Evolutionary conservation across 2,113 vertebrate species (phyloP).

Genomic region (Tyto alba): DNA sequence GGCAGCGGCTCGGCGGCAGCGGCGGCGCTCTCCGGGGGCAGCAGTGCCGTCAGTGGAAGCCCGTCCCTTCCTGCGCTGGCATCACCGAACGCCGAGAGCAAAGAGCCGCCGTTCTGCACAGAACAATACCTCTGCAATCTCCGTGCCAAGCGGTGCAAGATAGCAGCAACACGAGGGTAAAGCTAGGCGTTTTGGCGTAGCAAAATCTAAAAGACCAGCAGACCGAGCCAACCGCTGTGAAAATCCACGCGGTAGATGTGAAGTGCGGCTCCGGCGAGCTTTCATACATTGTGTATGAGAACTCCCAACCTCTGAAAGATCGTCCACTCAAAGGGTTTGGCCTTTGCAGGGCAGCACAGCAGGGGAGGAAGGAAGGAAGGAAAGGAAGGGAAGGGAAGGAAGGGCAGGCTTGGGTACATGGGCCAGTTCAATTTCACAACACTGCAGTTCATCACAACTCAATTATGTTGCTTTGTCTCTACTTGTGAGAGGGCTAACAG

Average conservation of each 20-base stretch:
- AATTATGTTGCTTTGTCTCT: neutral
- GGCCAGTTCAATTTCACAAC: neutral
- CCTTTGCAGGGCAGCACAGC: neutral
- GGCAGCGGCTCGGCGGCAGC: neutral
- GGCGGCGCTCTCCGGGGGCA: neutral
- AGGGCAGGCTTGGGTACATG: neutral
- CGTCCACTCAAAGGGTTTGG: neutral
- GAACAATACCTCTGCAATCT: neutral
- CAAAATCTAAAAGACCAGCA: neutral
- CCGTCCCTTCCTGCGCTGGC: slow-evolving; percentile 39
- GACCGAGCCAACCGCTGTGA: neutral
- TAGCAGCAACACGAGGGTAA: neutral
- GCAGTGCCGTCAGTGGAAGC: neutral
- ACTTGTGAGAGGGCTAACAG: neutral
- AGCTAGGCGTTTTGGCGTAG: neutral
- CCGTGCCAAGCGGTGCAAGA: neutral
- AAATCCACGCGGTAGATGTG: neutral
- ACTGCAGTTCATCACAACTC: neutral
- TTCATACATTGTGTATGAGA: neutral
- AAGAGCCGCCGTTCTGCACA: neutral
- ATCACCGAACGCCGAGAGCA: neutral
- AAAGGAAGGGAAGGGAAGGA: neutral
- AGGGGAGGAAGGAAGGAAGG: neutral
- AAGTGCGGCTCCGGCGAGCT: neutral
- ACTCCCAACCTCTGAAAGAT: neutral